A percentile compares a stretch with the other conserved stretches of the same genome.
Evolutionary conservation across 2,113 vertebrate species (phyloP).

Genomic region (Sinosuthora webbiana): DNA sequence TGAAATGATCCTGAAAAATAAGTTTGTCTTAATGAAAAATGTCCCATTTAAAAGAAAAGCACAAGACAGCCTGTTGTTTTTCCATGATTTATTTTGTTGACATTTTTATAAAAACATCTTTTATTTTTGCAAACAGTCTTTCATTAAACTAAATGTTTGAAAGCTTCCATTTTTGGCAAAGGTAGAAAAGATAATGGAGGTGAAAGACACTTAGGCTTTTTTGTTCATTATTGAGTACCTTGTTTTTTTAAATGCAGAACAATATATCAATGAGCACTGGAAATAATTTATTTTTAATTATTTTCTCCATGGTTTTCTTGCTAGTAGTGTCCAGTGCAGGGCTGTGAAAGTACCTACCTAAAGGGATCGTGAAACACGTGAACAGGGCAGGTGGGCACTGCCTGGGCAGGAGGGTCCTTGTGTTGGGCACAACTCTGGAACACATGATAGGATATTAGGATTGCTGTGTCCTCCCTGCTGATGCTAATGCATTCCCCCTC

Average conservation of each 20-base stretch:
- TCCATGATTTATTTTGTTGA: not conserved
- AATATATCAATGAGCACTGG: not conserved
- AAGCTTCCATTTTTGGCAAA: not conserved
- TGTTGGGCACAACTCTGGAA: not conserved
- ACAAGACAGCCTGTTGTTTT: not conserved
- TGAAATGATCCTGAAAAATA: not conserved
- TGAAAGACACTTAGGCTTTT: not conserved
- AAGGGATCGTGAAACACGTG: not conserved
- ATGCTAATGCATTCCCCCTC: not conserved
- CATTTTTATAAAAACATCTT: conserved; percentile 1
- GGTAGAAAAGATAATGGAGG: not conserved
- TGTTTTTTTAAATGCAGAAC: not conserved
- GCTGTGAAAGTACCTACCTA: not conserved
- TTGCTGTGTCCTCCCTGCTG: not conserved
- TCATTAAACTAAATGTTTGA: not conserved
- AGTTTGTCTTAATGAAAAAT: not conserved
- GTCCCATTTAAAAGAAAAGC: not conserved
- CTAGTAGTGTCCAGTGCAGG: not conserved
- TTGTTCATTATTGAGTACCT: not conserved
- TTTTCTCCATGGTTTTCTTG: not conserved
- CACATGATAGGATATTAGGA: not conserved
- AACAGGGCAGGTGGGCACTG: not conserved
- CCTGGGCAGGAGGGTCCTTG: not conserved
- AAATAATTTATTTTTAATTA: not conserved
- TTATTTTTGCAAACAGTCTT: not conserved